These are phyloP conservation scores for Calliphora vicina DNA, from an alignment of 1,140 invertebrate genomes.

Conservation along the genomic window DNA sequence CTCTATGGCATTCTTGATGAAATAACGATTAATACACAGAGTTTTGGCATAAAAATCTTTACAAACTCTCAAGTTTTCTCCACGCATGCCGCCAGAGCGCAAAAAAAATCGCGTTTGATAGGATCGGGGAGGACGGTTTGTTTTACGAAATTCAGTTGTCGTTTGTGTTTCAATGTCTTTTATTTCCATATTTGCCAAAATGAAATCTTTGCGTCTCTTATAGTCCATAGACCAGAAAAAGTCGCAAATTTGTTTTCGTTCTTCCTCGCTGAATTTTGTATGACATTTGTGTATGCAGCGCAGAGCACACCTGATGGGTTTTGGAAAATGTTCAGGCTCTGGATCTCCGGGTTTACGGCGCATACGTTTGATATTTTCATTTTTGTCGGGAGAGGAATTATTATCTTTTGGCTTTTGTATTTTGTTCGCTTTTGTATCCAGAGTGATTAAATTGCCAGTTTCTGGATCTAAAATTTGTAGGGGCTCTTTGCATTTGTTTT, in stretches of 20 bases:
- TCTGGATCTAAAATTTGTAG: neutral
- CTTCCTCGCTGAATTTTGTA: slow-evolving; percentile 37
- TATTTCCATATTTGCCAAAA: slow-evolving; percentile 26
- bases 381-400: neutral
- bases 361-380: slow-evolving; percentile 2
- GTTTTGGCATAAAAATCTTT: slow-evolving; percentile 27
- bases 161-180: neutral
- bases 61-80: slow-evolving; percentile 38
- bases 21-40: neutral
- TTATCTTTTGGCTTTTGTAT: neutral
- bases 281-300: slow-evolving; percentile 32
- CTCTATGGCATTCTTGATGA: slow-evolving; percentile 27
- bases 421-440: neutral
- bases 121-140: slow-evolving; percentile 13
- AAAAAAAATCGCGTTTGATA: slow-evolving; percentile 32
- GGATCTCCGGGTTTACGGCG: neutral
- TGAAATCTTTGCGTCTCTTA: slow-evolving; percentile 36
- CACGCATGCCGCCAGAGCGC: neutral
- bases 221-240: slow-evolving; percentile 37
- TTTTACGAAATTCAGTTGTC: slow-evolving; percentile 33
- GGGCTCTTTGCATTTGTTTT: neutral
- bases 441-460: neutral
- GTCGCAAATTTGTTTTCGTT: slow-evolving; percentile 24
- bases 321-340: slow-evolving; percentile 18
- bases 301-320: slow-evolving; percentile 27